A percentile compares a stretch with the other conserved stretches of the same genome.
Conservation (phyloP, 1,140 invertebrate genomes). For the Aporrectodea caliginosa region DNA sequence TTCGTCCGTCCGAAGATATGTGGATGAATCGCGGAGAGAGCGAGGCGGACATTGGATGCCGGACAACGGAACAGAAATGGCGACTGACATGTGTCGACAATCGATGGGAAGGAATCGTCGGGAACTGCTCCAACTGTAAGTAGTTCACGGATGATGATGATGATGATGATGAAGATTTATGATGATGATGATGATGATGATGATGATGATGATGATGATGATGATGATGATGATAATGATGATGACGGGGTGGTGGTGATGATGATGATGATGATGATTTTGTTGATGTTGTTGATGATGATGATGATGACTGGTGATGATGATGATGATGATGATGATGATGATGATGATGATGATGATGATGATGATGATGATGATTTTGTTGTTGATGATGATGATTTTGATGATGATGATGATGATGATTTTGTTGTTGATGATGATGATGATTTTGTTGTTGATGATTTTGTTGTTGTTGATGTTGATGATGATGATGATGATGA, state of each 20-base stretch:
- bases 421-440: too few relatives aligned
- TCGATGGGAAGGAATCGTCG: not conserved
- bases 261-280: slow-evolving; percentile 9
- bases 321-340: slow-evolving; percentile 16
- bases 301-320: slow-evolving; percentile 15
- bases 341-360: slow-evolving; percentile 22
- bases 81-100: not conserved
- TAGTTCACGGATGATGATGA: too few relatives aligned
- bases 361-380: slow-evolving; percentile 17
- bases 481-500: too few relatives aligned
- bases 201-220: too few relatives aligned
- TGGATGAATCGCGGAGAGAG: not conserved
- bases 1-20: not conserved
- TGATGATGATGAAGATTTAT: too few relatives aligned
- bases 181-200: too few relatives aligned
- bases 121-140: not conserved
- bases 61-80: not conserved
- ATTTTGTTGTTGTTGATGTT: too few relatives aligned
- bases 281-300: too few relatives aligned
- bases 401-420: too few relatives aligned
- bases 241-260: too few relatives aligned
- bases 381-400: slow-evolving; percentile 5
- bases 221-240: too few relatives aligned
- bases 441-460: too few relatives aligned
- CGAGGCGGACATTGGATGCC: not conserved